Evolutionary conservation across 2,113 vertebrate genomes (phyloP).

Genomic region (Numenius arquata): DNA sequence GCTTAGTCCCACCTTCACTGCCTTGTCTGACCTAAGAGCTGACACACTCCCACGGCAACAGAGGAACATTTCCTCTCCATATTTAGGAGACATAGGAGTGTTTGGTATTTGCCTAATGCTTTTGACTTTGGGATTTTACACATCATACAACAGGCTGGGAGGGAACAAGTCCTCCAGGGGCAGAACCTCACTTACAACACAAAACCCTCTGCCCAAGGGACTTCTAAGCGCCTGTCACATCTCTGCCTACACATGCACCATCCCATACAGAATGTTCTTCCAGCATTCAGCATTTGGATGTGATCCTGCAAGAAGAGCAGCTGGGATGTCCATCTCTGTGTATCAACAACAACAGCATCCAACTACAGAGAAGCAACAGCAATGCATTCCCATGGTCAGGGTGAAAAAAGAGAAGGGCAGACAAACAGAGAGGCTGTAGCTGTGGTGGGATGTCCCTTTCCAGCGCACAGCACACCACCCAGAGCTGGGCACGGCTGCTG

Average conservation of each 20-base stretch:
- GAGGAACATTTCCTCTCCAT: not conserved
- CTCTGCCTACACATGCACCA: not conserved
- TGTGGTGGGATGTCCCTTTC: not conserved
- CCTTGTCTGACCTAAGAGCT: not conserved
- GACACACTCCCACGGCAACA: accelerated
- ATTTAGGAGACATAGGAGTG: not conserved
- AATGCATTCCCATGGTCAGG: not conserved
- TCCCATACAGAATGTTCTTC: not conserved
- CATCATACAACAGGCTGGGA: not conserved
- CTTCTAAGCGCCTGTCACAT: not conserved
- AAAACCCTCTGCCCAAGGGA: not conserved
- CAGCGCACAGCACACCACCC: not conserved
- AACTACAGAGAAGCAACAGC: not conserved
- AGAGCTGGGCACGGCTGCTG: not conserved
- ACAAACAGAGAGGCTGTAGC: not conserved
- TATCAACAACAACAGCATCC: not conserved
- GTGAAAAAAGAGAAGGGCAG: not conserved
- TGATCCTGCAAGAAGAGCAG: not conserved
- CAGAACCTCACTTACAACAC: not conserved
- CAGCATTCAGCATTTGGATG: not conserved
- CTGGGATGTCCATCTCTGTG: not conserved
- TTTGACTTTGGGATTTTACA: not conserved
- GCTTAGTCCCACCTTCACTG: too few relatives aligned
- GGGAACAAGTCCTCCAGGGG: not conserved
- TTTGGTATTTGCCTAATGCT: not conserved